Conservation (phyloP, 2,113 vertebrate genomes). For the Mobula hypostoma region DNA sequence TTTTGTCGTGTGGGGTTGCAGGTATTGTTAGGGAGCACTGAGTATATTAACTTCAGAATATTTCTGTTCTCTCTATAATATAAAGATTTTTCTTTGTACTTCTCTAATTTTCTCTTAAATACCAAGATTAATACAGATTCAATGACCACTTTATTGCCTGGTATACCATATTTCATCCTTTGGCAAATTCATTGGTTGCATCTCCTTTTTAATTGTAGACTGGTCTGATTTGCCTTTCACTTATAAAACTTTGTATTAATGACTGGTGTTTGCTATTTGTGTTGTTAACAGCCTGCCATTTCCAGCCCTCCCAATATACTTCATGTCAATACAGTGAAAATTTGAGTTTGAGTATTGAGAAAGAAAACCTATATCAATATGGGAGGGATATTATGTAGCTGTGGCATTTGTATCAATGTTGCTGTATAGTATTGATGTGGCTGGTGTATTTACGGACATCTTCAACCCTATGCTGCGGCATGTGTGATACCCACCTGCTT, state of each 20-base stretch:
- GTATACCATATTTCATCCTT: not conserved
- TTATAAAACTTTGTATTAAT: not conserved
- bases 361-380: not conserved
- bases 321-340: not conserved
- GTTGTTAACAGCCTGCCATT: not conserved
- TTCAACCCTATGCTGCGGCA: too few relatives aligned
- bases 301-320: not conserved
- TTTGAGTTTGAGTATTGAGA: not conserved
- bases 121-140: not conserved
- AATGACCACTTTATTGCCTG: not conserved
- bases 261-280: not conserved
- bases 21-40: not conserved
- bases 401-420: not conserved
- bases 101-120: not conserved
- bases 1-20: not conserved
- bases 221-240: not conserved
- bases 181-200: not conserved
- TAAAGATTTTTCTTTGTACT: not conserved
- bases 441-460: too few relatives aligned
- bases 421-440: not conserved
- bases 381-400: not conserved
- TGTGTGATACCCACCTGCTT: too few relatives aligned
- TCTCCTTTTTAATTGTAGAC: not conserved
- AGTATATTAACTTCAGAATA: not conserved
- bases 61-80: not conserved